Percentiles rank a stretch among this genome's conserved stretches.
phyloP scores from a whole-genome alignment of 37 sponge, comb jelly and placozoan genomes.

The Aphrocallistes beatrix region DNA sequence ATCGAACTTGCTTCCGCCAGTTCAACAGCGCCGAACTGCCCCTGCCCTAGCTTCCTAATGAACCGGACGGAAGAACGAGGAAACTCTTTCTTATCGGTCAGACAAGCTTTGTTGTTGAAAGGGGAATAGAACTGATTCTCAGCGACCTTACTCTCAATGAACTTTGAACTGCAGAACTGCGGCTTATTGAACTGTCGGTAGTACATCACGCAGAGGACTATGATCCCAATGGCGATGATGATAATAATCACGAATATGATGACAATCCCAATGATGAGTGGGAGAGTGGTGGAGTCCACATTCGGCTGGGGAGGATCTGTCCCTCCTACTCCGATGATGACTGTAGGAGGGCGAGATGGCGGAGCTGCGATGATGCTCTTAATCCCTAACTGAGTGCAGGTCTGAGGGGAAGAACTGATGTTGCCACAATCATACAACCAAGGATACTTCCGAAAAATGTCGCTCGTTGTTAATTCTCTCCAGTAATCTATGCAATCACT shows the following conservation, averaged over 20 bases:
- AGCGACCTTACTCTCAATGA: conserved; percentile 1
- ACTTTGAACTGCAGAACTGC: conserved; percentile 14
- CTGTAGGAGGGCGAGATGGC: background rate
- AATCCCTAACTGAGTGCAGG: background rate
- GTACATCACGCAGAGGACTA: background rate
- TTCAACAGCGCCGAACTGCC: conserved; percentile 61
- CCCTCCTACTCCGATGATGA: background rate
- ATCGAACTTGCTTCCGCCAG: conserved; percentile 45
- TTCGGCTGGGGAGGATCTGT: background rate
- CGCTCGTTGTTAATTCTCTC: background rate
- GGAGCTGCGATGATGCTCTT: background rate
- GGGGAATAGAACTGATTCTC: conserved; percentile 7
- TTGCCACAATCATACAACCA: background rate
- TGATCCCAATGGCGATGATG: background rate
- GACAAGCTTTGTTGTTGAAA: background rate
- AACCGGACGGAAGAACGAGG: conserved; percentile 37
- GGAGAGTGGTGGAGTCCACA: background rate
- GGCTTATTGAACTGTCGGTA: conserved; percentile 4
- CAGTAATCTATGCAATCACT: background rate
- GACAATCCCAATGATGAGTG: background rate
- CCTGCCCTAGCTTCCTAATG: conserved; percentile 57
- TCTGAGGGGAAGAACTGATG: background rate
- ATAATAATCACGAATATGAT: background rate
- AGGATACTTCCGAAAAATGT: background rate
- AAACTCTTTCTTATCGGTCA: conserved; percentile 19